These are phyloP conservation scores for Zaprionus africanus DNA, from an alignment of 1,140 invertebrate genomes.

Conservation along the genomic window DNA sequence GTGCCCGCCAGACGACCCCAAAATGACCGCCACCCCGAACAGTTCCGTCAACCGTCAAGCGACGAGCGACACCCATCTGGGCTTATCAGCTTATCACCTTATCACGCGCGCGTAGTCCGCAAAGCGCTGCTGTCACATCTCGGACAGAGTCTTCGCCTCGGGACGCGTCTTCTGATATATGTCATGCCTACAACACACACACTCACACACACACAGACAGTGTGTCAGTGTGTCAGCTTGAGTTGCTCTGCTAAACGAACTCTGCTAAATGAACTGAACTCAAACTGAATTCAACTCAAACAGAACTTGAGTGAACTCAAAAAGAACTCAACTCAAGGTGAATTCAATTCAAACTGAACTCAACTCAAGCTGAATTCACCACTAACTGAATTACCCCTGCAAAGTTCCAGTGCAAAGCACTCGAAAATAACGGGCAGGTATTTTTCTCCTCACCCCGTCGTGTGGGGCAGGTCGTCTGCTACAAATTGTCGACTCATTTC, in stretches of 20 bases:
- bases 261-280: not conserved
- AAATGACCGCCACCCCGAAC: constrained; percentile 68
- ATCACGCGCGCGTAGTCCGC: not conserved
- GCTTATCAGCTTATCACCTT: constrained; percentile 37
- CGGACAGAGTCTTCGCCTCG: not conserved
- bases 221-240: not conserved
- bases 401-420: not conserved
- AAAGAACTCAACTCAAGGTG: not conserved
- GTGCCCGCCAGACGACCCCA: constrained; percentile 47
- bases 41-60: constrained; percentile 1
- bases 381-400: not conserved
- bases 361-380: not conserved
- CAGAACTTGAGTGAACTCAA: too few relatives aligned
- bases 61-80: constrained; percentile 3
- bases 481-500: not conserved
- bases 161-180: constrained; percentile 1
- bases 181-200: not conserved
- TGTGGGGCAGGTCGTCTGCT: constrained; percentile 39
- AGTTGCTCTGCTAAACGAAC: not conserved
- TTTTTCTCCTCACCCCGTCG: not conserved
- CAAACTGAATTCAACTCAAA: not conserved
- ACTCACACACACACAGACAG: not conserved
- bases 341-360: not conserved
- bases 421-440: not conserved
- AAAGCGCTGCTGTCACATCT: constrained; percentile 16